phyloP scores from a whole-genome alignment of 2,888 invertebrate species.

The Neoaliturus tenellus region DNA sequence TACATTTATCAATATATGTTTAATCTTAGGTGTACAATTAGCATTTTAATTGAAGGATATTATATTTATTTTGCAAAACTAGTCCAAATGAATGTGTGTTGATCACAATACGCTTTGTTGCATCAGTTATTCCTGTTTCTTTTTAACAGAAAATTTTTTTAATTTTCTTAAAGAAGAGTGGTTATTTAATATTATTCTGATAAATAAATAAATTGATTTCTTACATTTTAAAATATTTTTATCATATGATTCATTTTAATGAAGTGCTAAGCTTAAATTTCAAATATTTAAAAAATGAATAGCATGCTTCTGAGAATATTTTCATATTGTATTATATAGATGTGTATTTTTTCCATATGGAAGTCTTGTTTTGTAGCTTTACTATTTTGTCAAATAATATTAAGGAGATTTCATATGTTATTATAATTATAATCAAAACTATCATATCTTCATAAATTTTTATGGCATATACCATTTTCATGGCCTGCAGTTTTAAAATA shows the following conservation, averaged over 20 bases:
- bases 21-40: neutral
- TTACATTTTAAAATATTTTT: neutral
- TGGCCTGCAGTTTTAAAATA: too few relatives aligned
- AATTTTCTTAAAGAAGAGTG: neutral
- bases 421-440: neutral
- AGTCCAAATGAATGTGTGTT: neutral
- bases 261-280: neutral
- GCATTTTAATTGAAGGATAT: neutral
- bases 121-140: neutral
- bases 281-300: neutral
- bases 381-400: neutral
- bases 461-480: too few relatives aligned
- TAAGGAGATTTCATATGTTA: neutral
- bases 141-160: neutral
- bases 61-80: neutral
- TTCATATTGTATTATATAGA: neutral
- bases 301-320: neutral
- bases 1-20: neutral
- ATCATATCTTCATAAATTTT: neutral
- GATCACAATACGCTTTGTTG: neutral
- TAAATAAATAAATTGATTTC: neutral
- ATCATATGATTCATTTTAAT: neutral
- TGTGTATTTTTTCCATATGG: neutral
- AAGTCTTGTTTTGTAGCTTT: conserved; percentile 18
- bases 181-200: neutral